A percentile compares a stretch with the other conserved stretches of the same genome.
Evolutionary conservation across 2,113 vertebrate species (phyloP).

Genomic region (Carassius gibelio): DNA sequence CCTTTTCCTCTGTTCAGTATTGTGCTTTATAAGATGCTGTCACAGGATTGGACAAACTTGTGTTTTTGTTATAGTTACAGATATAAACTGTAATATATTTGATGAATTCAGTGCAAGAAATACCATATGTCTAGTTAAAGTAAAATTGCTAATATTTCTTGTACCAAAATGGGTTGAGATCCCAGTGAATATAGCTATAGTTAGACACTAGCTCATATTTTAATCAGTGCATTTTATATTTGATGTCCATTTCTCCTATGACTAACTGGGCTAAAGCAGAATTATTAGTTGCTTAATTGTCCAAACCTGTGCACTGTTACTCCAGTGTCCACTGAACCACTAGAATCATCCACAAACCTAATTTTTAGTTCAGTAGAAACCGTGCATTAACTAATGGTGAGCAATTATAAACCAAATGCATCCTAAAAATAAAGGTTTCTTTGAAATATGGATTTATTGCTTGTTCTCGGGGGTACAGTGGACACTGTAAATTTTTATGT

Average conservation of each 20-base stretch:
- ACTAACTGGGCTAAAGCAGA: neutral
- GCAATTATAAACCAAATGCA: neutral
- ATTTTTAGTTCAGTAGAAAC: neutral
- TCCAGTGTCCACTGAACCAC: slow-evolving; percentile 28
- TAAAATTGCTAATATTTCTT: neutral
- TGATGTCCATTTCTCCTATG: neutral
- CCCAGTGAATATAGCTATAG: neutral
- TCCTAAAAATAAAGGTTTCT: neutral
- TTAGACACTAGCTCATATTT: neutral
- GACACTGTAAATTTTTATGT: neutral
- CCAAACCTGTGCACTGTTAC: slow-evolving; percentile 30
- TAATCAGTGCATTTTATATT: neutral
- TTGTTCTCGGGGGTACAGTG: neutral
- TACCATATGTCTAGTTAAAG: neutral
- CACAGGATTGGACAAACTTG: slow-evolving; percentile 44
- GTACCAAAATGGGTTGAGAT: neutral
- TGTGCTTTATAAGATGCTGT: slow-evolving; percentile 4
- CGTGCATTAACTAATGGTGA: neutral
- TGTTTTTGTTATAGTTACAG: neutral
- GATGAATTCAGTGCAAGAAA: neutral
- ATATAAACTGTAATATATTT: neutral
- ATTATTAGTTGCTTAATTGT: slow-evolving; percentile 9
- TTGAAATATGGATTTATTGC: neutral
- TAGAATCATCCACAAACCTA: neutral
- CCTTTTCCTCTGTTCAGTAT: neutral